phyloP scores from a whole-genome alignment of 2,113 vertebrate genomes.

The Erythrolamprus reginae region DNA sequence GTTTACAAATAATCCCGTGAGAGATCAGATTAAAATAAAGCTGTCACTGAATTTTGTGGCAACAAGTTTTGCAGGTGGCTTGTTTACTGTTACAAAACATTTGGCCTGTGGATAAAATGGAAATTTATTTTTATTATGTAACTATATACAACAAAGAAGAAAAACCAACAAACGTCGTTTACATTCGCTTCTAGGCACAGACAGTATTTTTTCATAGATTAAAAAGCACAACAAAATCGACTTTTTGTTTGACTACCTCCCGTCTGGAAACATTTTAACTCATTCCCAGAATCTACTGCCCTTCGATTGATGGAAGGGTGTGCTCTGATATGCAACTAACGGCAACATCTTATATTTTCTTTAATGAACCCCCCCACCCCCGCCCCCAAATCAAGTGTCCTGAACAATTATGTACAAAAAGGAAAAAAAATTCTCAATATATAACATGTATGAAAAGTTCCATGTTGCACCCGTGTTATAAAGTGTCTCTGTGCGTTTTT shows the following conservation, averaged over 20 bases:
- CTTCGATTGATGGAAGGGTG: neutral
- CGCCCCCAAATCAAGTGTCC: slow-evolving; percentile 48
- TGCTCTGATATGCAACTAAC: rapidly evolving
- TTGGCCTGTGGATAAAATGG: slow-evolving; percentile 23
- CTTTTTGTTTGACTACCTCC: neutral
- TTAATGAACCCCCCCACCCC: slow-evolving; percentile 18
- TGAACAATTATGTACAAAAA: slow-evolving; percentile 74
- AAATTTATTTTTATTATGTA: slow-evolving; percentile 55
- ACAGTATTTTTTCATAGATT: slow-evolving; percentile 9
- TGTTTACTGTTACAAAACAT: neutral
- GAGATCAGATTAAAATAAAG: neutral
- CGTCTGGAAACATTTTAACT: neutral
- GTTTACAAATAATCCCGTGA: neutral
- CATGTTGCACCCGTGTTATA: slow-evolving; percentile 66
- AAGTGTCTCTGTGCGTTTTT: slow-evolving; percentile 52
- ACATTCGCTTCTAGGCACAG: neutral
- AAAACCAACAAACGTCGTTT: slow-evolving; percentile 16
- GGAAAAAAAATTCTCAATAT: slow-evolving; percentile 55
- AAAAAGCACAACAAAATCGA: neutral
- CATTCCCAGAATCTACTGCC: neutral
- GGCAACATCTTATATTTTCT: slow-evolving; percentile 41
- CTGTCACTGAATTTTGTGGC: neutral
- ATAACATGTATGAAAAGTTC: slow-evolving; percentile 69
- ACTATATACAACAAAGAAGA: slow-evolving; percentile 28
- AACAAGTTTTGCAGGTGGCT: neutral